Evolutionary conservation across 1,140 invertebrate species (phyloP).

Genomic region (Trachymyrmex septentrionalis): DNA sequence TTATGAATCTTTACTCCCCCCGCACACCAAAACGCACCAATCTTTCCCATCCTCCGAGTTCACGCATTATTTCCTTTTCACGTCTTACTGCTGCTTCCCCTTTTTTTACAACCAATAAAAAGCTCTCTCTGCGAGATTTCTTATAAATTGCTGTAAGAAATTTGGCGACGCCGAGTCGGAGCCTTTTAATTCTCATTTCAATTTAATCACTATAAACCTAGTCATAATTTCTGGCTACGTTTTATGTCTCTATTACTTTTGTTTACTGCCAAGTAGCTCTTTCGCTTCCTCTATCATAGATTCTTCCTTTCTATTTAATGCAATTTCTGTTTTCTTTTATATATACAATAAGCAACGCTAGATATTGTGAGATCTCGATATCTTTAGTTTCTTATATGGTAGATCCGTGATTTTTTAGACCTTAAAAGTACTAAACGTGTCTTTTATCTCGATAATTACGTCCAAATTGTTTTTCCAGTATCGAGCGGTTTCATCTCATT

Average conservation of each 20-base stretch:
- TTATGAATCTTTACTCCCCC: slow-evolving; percentile 68
- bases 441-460: slow-evolving; percentile 5
- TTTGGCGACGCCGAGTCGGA: slow-evolving; percentile 35
- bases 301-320: neutral
- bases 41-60: neutral
- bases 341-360: neutral
- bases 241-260: neutral
- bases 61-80: slow-evolving; percentile 12
- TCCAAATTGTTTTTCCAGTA: no score
- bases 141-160: slow-evolving; percentile 67
- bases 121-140: slow-evolving; percentile 62
- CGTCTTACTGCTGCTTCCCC: neutral
- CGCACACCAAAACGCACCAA: slow-evolving; percentile 4
- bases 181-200: slow-evolving; percentile 40
- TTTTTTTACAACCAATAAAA: slow-evolving; percentile 76
- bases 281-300: neutral
- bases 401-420: neutral
- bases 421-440: neutral
- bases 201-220: neutral
- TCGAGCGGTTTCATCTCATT: neutral
- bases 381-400: neutral
- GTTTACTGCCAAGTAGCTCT: neutral
- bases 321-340: neutral
- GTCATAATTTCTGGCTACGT: neutral
- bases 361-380: neutral